A percentile compares a stretch with the other conserved stretches of the same genome.
phyloP scores from a whole-genome alignment of 2,113 vertebrate genomes.

The Dipodomys spectabilis region DNA sequence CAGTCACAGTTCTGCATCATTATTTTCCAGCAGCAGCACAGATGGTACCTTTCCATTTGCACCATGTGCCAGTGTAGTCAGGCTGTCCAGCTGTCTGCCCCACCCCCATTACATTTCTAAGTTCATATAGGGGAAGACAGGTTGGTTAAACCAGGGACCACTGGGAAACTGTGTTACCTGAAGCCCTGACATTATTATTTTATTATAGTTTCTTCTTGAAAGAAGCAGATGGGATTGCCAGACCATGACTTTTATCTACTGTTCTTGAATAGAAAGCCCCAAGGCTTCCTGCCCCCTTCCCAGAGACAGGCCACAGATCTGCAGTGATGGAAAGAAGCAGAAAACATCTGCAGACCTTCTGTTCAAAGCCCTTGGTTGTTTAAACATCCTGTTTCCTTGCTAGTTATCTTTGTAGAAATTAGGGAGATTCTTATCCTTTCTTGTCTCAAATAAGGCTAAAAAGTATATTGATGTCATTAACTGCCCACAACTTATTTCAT shows the following conservation, averaged over 20 bases:
- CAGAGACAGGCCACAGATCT: neutral
- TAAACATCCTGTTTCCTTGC: constrained; percentile 51
- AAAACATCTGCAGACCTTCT: constrained; percentile 46
- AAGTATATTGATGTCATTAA: neutral
- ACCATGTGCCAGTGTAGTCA: neutral
- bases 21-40: constrained; percentile 54
- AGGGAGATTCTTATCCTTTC: constrained; percentile 42
- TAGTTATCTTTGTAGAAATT: constrained; percentile 59
- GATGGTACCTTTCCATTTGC: constrained; percentile 61
- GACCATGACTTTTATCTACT: constrained; percentile 53
- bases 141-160: constrained; percentile 40
- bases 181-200: neutral
- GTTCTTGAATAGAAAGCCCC: neutral
- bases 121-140: constrained; percentile 22
- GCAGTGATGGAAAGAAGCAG: neutral
- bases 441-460: constrained; percentile 35
- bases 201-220: constrained; percentile 46
- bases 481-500: neutral
- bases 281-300: constrained; percentile 39
- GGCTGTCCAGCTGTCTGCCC: neutral
- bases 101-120: neutral
- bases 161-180: neutral
- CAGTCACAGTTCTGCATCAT: constrained; percentile 57
- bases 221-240: constrained; percentile 45
- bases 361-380: constrained; percentile 20